phyloP scores from a whole-genome alignment of 2,797 vertebrate species.

The Thunnus albacares region DNA sequence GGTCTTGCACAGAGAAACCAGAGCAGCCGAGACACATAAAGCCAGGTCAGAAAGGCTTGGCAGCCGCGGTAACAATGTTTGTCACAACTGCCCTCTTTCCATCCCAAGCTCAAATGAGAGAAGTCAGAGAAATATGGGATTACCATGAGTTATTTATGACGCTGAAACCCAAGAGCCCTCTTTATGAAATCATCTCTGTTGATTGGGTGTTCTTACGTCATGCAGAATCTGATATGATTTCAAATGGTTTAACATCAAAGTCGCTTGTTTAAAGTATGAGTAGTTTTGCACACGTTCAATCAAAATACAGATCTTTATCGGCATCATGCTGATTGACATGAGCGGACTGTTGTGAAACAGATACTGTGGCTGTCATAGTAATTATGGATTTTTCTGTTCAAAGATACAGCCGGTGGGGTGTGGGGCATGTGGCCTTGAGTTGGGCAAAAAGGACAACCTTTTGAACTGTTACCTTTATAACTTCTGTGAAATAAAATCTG shows the following conservation, averaged over 20 bases:
- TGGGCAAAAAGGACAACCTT: slow-evolving; percentile 5
- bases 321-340: slow-evolving; percentile 82
- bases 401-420: slow-evolving; percentile 53
- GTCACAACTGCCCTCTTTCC: slow-evolving; percentile 85
- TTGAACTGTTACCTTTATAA: slow-evolving; percentile 46
- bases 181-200: slow-evolving; percentile 85
- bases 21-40: slow-evolving; percentile 77
- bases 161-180: slow-evolving; percentile 85
- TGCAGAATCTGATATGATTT: slow-evolving; percentile 84
- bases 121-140: slow-evolving; percentile 88
- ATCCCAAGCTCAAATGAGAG: slow-evolving; percentile 83
- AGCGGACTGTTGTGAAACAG: slow-evolving; percentile 87
- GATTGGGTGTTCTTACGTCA: slow-evolving; percentile 76
- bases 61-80: slow-evolving; percentile 85
- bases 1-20: slow-evolving; percentile 62
- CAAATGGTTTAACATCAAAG: slow-evolving; percentile 84
- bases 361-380: slow-evolving; percentile 83
- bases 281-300: slow-evolving; percentile 86
- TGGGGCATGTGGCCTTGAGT: no score
- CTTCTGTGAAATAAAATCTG: slow-evolving; percentile 24
- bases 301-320: slow-evolving; percentile 88
- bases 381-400: slow-evolving; percentile 81
- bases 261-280: slow-evolving; percentile 80
- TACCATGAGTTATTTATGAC: slow-evolving; percentile 89
- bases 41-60: slow-evolving; percentile 74